phyloP scores from a whole-genome alignment of 2,888 invertebrate genomes.

The Pristionchus entomophagus region DNA sequence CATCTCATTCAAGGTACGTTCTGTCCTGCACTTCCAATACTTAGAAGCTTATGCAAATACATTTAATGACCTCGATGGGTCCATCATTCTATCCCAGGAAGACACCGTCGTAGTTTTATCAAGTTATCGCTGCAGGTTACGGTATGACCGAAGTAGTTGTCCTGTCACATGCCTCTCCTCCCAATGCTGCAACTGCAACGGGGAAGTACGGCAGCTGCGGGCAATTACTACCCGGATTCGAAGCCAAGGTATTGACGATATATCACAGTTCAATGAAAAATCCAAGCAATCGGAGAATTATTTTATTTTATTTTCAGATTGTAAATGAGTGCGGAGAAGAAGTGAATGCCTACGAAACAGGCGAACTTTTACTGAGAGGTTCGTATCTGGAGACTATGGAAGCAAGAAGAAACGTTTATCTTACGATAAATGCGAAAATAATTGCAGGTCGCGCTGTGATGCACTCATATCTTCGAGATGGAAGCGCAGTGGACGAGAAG shows the following conservation, averaged over 20 bases:
- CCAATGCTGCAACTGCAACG: slow-evolving; percentile 41
- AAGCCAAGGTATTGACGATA: slow-evolving; percentile 53
- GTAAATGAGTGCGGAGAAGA: slow-evolving; percentile 78
- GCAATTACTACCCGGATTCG: slow-evolving; percentile 63
- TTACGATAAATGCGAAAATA: not conserved
- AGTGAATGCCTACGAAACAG: slow-evolving; percentile 81
- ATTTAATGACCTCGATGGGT: no score
- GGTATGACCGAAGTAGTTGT: slow-evolving; percentile 70
- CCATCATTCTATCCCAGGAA: no score
- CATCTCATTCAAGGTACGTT: slow-evolving; percentile 68
- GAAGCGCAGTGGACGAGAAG: slow-evolving; percentile 81
- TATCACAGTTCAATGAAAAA: no score
- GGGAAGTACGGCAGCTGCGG: slow-evolving; percentile 62
- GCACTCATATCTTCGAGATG: slow-evolving; percentile 47
- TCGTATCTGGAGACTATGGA: no score
- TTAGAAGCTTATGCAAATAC: not conserved
- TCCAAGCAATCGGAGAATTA: no score
- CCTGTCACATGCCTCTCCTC: slow-evolving; percentile 63
- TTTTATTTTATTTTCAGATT: slow-evolving; percentile 31
- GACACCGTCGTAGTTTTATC: no score
- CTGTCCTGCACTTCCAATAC: no score
- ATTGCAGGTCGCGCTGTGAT: slow-evolving; percentile 3
- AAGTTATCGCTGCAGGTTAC: slow-evolving; percentile 59
- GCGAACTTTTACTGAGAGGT: slow-evolving; percentile 89
- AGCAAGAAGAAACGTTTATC: no score